These are phyloP conservation scores for Apodemus agrarius DNA, from an alignment of 2,797 vertebrate genomes.

Conservation along the genomic window DNA sequence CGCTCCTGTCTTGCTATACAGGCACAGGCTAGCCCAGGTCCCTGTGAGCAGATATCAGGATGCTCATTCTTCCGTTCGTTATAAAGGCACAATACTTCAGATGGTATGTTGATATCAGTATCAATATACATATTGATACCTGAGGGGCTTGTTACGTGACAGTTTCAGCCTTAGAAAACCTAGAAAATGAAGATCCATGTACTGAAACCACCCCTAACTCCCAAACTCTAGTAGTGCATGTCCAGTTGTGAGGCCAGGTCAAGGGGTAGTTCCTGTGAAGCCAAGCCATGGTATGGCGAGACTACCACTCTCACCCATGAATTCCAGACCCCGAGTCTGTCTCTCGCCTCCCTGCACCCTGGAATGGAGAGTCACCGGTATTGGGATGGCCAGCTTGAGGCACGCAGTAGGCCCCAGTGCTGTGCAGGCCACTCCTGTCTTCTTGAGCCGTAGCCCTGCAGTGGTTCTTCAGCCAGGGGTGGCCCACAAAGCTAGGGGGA, in stretches of 20 bases:
- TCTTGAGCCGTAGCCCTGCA: background rate
- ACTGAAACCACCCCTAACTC: background rate
- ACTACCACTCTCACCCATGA: too few species aligned
- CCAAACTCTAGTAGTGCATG: background rate
- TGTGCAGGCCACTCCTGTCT: background rate
- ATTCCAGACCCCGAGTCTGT: background rate
- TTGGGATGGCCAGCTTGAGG: background rate
- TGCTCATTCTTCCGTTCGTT: background rate
- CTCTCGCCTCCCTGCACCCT: background rate
- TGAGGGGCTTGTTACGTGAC: background rate
- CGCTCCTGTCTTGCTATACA: background rate
- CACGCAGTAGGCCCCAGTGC: background rate
- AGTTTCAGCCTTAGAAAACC: background rate
- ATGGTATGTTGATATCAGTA: background rate
- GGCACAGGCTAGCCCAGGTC: background rate
- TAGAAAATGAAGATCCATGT: constrained; percentile 34
- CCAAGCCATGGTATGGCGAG: background rate
- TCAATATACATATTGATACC: background rate
- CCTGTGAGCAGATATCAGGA: background rate
- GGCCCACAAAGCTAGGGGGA: background rate
- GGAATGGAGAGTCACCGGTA: background rate
- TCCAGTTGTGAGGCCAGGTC: background rate
- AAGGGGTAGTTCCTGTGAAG: background rate
- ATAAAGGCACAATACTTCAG: background rate
- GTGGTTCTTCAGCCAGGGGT: background rate